phyloP scores from a whole-genome alignment of 2,113 vertebrate genomes.

The Tor tambroides region DNA sequence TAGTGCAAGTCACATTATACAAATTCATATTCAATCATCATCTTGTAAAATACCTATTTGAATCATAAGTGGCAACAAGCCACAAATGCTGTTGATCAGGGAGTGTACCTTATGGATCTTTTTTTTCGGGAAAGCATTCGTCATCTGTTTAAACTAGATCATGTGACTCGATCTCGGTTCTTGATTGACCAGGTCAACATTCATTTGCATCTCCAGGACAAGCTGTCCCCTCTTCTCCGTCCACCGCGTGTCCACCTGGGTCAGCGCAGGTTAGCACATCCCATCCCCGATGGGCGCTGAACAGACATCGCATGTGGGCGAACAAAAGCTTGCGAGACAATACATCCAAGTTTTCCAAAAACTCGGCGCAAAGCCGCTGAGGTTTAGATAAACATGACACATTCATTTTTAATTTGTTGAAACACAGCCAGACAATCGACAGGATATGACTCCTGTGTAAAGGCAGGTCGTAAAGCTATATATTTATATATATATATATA shows the following conservation, averaged over 20 bases:
- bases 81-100: not conserved
- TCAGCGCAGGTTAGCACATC: not conserved
- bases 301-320: not conserved
- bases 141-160: conserved; percentile 7
- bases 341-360: conserved; percentile 18
- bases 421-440: conserved; percentile 18
- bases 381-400: conserved; percentile 36
- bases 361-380: conserved; percentile 1
- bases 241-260: conserved; percentile 7
- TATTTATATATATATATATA: not conserved
- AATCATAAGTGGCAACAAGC: not conserved
- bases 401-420: conserved; percentile 39
- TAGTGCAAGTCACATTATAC: too few species aligned
- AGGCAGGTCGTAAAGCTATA: not conserved
- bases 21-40: too few species aligned
- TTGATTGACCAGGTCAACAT: not conserved
- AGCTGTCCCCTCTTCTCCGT: conserved; percentile 11
- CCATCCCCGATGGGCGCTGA: not conserved
- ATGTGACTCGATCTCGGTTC: not conserved
- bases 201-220: conserved; percentile 26
- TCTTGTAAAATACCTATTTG: too few species aligned
- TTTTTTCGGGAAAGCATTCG: not conserved
- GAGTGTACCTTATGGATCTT: not conserved
- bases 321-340: conserved; percentile 30
- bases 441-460: not conserved